A percentile compares a stretch with the other conserved stretches of the same genome.
phyloP scores from a whole-genome alignment of 2,888 invertebrate genomes.

The Acleris literana region DNA sequence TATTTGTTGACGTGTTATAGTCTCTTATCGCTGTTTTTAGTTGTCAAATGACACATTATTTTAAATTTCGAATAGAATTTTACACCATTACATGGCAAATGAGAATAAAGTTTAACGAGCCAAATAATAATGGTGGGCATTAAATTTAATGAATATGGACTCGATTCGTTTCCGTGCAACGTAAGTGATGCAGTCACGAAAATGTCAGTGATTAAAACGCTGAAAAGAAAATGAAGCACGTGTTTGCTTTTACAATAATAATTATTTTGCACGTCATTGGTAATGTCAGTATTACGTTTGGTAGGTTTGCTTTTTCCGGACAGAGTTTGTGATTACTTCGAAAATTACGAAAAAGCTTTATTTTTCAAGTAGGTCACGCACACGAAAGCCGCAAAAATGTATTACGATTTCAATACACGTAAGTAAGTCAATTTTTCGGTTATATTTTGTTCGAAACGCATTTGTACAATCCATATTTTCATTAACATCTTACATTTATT shows the following conservation, averaged over 20 bases:
- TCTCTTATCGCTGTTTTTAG: too few species aligned
- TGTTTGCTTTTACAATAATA: conserved; percentile 41
- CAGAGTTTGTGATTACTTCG: background rate
- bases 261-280: conserved; percentile 33
- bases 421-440: background rate
- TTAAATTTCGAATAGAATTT: conserved; percentile 45
- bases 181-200: conserved; percentile 67
- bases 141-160: conserved; percentile 48
- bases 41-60: too few species aligned
- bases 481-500: too few species aligned
- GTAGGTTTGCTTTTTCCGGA: conserved; percentile 18
- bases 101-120: conserved; percentile 50
- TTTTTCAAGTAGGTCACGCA: background rate
- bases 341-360: background rate
- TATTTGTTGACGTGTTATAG: too few species aligned
- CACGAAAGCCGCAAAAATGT: too few species aligned
- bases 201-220: conserved; percentile 66
- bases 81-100: conserved; percentile 48
- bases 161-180: conserved; percentile 51
- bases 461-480: too few species aligned
- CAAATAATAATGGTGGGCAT: conserved; percentile 46
- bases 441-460: background rate
- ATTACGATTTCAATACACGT: too few species aligned
- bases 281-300: conserved; percentile 13
- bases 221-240: conserved; percentile 46